Conservation (phyloP, 2,113 vertebrate genomes). For the Gobio gobio region DNA sequence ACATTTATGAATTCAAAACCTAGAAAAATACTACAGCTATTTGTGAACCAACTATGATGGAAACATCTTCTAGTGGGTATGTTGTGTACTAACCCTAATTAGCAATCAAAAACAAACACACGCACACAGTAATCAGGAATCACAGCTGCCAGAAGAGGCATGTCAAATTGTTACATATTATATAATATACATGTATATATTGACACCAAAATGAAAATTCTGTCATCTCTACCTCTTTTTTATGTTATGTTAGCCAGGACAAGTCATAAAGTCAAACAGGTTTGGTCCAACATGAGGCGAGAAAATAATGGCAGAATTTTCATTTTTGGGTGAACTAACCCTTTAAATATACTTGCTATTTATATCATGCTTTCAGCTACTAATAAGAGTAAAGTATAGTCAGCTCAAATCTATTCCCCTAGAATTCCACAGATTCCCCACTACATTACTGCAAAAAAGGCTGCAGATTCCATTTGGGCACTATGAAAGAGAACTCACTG, state of each 20-base stretch:
- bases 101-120: too few relatives aligned
- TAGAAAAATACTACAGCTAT: too few relatives aligned
- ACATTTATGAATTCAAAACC: too few relatives aligned
- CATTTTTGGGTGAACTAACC: background rate
- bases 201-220: too few relatives aligned
- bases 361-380: background rate
- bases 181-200: too few relatives aligned
- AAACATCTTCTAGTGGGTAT: too few relatives aligned
- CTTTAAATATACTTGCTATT: background rate
- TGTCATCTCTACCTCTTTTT: too few relatives aligned
- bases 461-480: background rate
- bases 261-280: background rate
- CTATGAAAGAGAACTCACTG: constrained; percentile 80
- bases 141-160: background rate
- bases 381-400: background rate
- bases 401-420: background rate
- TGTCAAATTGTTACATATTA: too few relatives aligned
- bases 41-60: too few relatives aligned
- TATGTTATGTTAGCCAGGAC: background rate
- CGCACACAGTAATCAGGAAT: background rate
- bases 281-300: background rate
- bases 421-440: background rate
- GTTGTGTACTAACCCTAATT: too few relatives aligned
- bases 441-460: background rate
- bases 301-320: background rate